phyloP scores from a whole-genome alignment of 2,888 invertebrate species.

The Melanostoma scalare region DNA sequence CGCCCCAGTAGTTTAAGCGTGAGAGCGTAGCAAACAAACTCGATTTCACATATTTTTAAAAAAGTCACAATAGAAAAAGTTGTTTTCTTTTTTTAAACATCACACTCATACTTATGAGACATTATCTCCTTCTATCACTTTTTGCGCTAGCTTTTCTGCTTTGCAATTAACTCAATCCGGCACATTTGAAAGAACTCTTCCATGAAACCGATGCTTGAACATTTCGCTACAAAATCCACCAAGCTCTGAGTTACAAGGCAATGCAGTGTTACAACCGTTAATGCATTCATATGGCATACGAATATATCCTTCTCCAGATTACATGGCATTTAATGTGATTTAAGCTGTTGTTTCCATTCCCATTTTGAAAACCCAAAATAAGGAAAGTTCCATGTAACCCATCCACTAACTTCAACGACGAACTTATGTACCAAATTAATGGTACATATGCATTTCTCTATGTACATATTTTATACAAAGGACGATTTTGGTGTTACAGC shows the following conservation, averaged over 20 bases:
- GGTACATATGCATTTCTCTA: not conserved
- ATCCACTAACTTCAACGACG: slow-evolving; percentile 21
- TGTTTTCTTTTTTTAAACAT: too few species aligned
- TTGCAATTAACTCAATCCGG: slow-evolving; percentile 23
- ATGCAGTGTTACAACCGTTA: not conserved
- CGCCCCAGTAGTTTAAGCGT: too few species aligned
- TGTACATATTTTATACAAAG: not conserved
- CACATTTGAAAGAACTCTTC: slow-evolving; percentile 34
- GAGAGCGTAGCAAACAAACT: too few species aligned
- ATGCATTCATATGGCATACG: not conserved
- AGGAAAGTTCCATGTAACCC: slow-evolving; percentile 8
- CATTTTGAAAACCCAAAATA: not conserved
- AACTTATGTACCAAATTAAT: slow-evolving; percentile 1
- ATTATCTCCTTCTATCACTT: slow-evolving; percentile 15
- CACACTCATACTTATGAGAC: too few species aligned
- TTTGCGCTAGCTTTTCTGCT: slow-evolving; percentile 19
- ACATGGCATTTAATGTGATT: slow-evolving; percentile 30
- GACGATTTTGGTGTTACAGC: not conserved
- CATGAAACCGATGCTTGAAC: slow-evolving; percentile 35
- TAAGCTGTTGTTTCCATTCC: not conserved
- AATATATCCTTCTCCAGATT: slow-evolving; percentile 7
- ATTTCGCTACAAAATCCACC: not conserved
- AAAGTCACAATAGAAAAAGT: too few species aligned
- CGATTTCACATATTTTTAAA: too few species aligned
- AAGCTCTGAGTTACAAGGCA: too few species aligned